A percentile compares a stretch with the other conserved stretches of the same genome.
Evolutionary conservation across 2,888 invertebrate genomes (phyloP).

Genomic region (Meiosimyza platycephala): DNA sequence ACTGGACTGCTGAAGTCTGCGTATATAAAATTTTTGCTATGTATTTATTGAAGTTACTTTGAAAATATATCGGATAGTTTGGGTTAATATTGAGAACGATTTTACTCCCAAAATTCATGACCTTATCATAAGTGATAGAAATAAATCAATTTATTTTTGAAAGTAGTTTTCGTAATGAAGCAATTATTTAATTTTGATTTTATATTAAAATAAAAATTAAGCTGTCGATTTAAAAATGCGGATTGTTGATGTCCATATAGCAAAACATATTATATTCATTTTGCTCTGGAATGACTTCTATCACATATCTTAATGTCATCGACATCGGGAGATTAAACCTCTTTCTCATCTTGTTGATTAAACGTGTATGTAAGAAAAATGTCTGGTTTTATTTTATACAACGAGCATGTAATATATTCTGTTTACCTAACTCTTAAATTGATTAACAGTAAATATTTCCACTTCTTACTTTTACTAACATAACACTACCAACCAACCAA

Average conservation of each 20-base stretch:
- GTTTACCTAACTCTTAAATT: background rate
- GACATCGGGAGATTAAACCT: slow-evolving; percentile 29
- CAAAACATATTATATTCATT: slow-evolving; percentile 11
- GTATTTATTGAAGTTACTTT: too few species aligned
- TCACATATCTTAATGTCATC: slow-evolving; percentile 34
- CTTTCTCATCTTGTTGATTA: slow-evolving; percentile 46
- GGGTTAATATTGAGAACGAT: too few species aligned
- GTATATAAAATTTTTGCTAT: too few species aligned
- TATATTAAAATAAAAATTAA: slow-evolving; percentile 27
- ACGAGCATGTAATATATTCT: slow-evolving; percentile 63
- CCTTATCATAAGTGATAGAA: too few species aligned
- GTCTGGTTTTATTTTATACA: slow-evolving; percentile 67
- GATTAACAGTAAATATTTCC: background rate
- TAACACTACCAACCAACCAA: background rate
- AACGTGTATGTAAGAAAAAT: slow-evolving; percentile 46
- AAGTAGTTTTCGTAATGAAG: background rate
- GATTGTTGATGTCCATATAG: too few species aligned
- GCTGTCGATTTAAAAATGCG: too few species aligned
- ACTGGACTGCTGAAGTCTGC: too few species aligned
- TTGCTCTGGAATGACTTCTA: too few species aligned
- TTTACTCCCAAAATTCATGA: too few species aligned
- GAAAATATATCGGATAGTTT: too few species aligned
- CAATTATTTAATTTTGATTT: background rate
- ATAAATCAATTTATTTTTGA: too few species aligned
- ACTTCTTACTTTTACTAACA: background rate